phyloP scores from a whole-genome alignment of 2,113 vertebrate species.

The Macaca mulatta region DNA sequence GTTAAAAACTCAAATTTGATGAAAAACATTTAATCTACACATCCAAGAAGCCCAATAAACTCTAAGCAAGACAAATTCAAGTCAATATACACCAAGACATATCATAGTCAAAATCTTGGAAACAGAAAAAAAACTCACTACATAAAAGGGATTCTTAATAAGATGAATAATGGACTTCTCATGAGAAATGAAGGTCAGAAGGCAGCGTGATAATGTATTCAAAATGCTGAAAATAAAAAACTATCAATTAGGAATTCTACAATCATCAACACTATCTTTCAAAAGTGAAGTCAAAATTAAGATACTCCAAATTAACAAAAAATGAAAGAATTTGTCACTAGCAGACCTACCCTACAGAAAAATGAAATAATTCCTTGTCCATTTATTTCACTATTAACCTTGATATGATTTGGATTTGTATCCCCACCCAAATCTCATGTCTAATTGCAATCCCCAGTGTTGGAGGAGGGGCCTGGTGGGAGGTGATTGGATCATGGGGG shows the following conservation, averaged over 20 bases:
- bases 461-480: too few species aligned
- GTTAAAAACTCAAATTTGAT: neutral
- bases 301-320: neutral
- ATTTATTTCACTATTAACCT: neutral
- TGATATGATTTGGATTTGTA: too few species aligned
- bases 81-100: neutral
- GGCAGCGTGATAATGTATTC: neutral
- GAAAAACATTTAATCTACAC: neutral
- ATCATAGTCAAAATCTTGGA: neutral
- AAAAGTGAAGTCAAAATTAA: neutral
- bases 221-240: neutral
- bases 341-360: neutral
- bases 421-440: too few species aligned
- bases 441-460: too few species aligned
- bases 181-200: neutral
- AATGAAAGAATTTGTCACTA: neutral
- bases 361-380: neutral
- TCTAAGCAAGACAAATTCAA: neutral
- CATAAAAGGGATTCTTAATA: neutral
- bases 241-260: neutral
- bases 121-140: neutral
- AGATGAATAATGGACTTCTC: neutral
- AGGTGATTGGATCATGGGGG: too few species aligned
- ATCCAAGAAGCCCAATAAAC: neutral
- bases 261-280: neutral